phyloP scores from a whole-genome alignment of 2,888 invertebrate species.

The Epinotia bilunana region DNA sequence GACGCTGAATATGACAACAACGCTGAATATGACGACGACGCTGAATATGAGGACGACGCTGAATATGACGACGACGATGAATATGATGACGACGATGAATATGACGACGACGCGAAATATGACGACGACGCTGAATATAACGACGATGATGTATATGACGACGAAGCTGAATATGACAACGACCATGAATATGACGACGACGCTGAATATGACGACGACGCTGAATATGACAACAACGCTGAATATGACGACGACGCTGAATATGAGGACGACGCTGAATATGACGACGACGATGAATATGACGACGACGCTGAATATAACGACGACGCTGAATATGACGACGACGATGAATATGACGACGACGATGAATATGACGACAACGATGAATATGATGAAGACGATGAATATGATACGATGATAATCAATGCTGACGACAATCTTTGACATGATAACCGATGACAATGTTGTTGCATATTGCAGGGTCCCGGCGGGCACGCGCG shows the following conservation, averaged over 20 bases:
- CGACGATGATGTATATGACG: too few species aligned
- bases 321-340: not conserved
- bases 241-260: not conserved
- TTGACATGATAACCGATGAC: not conserved
- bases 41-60: too few species aligned
- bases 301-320: not conserved
- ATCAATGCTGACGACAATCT: not conserved
- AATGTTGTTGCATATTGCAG: conserved; percentile 52
- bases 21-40: too few species aligned
- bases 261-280: not conserved
- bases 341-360: not conserved
- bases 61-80: too few species aligned
- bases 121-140: too few species aligned
- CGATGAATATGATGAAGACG: not conserved
- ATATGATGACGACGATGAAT: too few species aligned
- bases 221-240: not conserved
- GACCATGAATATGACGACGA: not conserved
- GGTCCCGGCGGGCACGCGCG: conserved; percentile 72
- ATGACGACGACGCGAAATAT: too few species aligned
- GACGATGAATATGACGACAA: not conserved
- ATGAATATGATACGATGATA: not conserved
- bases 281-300: not conserved
- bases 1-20: too few species aligned
- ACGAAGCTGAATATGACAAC: too few species aligned
- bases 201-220: not conserved